These are phyloP conservation scores for Cinclus cinclus DNA, from an alignment of 2,113 vertebrate species.

Conservation along the genomic window DNA sequence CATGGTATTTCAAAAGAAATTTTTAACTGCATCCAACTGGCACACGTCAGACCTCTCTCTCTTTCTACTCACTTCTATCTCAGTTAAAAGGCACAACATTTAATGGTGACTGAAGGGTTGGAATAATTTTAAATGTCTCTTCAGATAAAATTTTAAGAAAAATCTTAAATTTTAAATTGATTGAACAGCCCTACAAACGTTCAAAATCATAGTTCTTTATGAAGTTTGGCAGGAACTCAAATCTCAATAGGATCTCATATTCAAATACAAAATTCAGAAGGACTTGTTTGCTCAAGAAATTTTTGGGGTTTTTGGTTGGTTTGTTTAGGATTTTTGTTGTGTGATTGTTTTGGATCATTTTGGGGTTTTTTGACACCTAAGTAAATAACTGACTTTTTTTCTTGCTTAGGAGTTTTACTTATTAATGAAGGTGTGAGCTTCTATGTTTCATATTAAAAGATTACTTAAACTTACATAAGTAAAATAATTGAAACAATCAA, in stretches of 20 bases:
- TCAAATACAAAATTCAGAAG: background rate
- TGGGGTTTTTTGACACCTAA: background rate
- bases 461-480: background rate
- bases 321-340: background rate
- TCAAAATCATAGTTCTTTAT: slow-evolving; percentile 31
- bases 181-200: background rate
- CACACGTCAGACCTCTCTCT: background rate
- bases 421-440: background rate
- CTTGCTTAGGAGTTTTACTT: background rate
- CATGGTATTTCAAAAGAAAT: background rate
- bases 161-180: slow-evolving; percentile 38
- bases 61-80: background rate
- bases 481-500: background rate
- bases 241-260: background rate
- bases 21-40: background rate
- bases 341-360: background rate
- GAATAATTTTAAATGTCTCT: slow-evolving; percentile 16
- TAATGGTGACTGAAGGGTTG: background rate
- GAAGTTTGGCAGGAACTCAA: slow-evolving; percentile 6
- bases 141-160: slow-evolving; percentile 26
- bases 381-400: background rate
- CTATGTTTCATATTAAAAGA: background rate
- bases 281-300: background rate
- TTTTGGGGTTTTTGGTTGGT: background rate
- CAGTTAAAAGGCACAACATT: background rate